Base-by-base conservation (phyloP, 30 jellyfish, hydroid and myxozoan species). In the Pelagia noctiluca region DNA sequence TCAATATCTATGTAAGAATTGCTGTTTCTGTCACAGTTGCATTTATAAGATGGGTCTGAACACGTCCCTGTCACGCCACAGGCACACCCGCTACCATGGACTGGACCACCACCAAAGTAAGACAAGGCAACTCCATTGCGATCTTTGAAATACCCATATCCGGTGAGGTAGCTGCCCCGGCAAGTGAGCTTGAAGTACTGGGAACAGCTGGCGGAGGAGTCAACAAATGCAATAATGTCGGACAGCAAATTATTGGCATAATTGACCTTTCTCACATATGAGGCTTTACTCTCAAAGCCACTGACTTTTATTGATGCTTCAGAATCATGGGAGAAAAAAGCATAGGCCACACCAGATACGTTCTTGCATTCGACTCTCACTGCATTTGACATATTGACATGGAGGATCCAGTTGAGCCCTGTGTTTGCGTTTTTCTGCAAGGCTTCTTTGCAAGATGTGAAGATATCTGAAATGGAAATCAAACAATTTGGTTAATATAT, bases 21-120 rank as follows among this genome's bases (percentile, higher is more conserved):
- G 25, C 35, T 30, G 37, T 69, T 84, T 28, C 84, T 64, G 37
- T 84, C 95, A 26, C 95, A 84, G 48, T 84, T 84, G 88, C 95
- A 84, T 28, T 3, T 26, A 21, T 23, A 19, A 2, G 62, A 22
- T 5, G 32, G 22, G n/a, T 48, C 13, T 21, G 36, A 42, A 66
- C 96, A 86, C 11, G 96, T 64, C 2, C 30, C 26, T 1, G 83
- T 66, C 18, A 64, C 53, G 50, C 89, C 96, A 66, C 96, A 86
- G 8, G 87, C 86, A 37, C 96, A 86, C 1, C 96, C 96, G 33
- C 34, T 18, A 11, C 89, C 86, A 33, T 33, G 23, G 0, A 80
- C 16, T 0, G 89, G 80, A 2, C 87, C 96, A 4, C 92, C 92
- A 12, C 96, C 96, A 8, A 53, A 18, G 61, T 62, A 76, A 23